These are phyloP conservation scores for Gobio gobio DNA, from an alignment of 2,113 vertebrate genomes.

Conservation along the genomic window DNA sequence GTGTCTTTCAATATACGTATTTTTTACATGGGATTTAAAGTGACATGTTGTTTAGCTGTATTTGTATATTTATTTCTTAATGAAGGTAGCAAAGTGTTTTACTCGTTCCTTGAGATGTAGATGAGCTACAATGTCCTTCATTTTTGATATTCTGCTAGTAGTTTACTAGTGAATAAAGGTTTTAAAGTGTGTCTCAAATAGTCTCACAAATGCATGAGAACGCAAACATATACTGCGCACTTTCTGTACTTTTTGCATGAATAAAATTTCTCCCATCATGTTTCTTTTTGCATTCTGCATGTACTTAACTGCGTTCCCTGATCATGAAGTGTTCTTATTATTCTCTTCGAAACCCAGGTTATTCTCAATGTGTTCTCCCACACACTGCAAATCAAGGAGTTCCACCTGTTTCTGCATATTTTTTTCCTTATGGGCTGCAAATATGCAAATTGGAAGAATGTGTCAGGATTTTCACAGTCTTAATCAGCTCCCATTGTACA, in stretches of 20 bases:
- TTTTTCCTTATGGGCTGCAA: background rate
- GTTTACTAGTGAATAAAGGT: slow-evolving; percentile 6
- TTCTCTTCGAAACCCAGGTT: background rate
- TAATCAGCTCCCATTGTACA: background rate
- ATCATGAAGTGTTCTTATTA: background rate
- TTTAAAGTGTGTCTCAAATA: slow-evolving; percentile 18
- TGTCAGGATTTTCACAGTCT: background rate
- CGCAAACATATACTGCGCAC: slow-evolving; percentile 38
- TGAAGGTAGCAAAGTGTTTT: slow-evolving; percentile 33
- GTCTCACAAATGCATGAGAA: slow-evolving; percentile 52
- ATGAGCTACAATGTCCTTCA: background rate
- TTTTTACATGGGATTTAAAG: slow-evolving; percentile 18
- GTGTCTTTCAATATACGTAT: slow-evolving; percentile 36
- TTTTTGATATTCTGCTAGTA: slow-evolving; percentile 27
- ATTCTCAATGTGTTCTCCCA: background rate
- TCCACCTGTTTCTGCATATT: background rate
- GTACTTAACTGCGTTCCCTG: background rate
- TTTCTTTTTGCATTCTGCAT: slow-evolving; percentile 31
- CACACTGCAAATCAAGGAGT: background rate
- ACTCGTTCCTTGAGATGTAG: slow-evolving; percentile 11
- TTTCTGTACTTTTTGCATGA: slow-evolving; percentile 54
- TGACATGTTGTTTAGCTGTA: slow-evolving; percentile 34
- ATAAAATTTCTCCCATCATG: slow-evolving; percentile 50
- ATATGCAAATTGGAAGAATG: background rate
- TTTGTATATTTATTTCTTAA: slow-evolving; percentile 47